A percentile compares a stretch with the other conserved stretches of the same genome.
Evolutionary conservation across 2,888 invertebrate species (phyloP).

Genomic region (Chloroclystis v-ata): DNA sequence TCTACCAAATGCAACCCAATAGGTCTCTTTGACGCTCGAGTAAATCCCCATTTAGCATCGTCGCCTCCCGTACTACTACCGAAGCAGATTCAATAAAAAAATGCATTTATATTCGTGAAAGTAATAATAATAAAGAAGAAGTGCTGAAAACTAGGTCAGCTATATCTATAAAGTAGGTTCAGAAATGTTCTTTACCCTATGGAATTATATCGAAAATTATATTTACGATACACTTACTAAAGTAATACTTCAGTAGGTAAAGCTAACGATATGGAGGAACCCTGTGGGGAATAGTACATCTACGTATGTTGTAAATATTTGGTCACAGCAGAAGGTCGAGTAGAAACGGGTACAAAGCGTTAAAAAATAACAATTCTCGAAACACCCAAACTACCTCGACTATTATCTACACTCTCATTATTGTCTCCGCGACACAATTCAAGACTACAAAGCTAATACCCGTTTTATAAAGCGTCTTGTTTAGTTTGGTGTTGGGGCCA

Average conservation of each 20-base stretch:
- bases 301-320: conserved; percentile 66
- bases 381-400: conserved; percentile 58
- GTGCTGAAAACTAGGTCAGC: neutral
- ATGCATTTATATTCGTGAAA: too few species aligned
- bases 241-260: conserved; percentile 74
- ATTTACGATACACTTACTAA: conserved; percentile 63
- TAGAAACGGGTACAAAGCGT: conserved; percentile 54
- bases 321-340: conserved; percentile 66
- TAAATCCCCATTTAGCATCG: too few species aligned
- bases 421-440: conserved; percentile 57
- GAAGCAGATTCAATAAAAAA: too few species aligned
- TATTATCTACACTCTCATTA: conserved; percentile 58
- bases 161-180: neutral
- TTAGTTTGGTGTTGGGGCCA: conserved; percentile 70
- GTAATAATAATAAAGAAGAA: too few species aligned
- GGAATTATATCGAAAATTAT: conserved; percentile 64
- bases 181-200: conserved; percentile 48
- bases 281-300: conserved; percentile 71
- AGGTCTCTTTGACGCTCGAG: too few species aligned
- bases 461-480: conserved; percentile 67
- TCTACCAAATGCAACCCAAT: too few species aligned
- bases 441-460: conserved; percentile 48
- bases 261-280: conserved; percentile 78
- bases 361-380: conserved; percentile 53
- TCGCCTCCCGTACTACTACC: too few species aligned